Conservation (phyloP, 1,140 invertebrate species). For the Gryon sp. region DNA sequence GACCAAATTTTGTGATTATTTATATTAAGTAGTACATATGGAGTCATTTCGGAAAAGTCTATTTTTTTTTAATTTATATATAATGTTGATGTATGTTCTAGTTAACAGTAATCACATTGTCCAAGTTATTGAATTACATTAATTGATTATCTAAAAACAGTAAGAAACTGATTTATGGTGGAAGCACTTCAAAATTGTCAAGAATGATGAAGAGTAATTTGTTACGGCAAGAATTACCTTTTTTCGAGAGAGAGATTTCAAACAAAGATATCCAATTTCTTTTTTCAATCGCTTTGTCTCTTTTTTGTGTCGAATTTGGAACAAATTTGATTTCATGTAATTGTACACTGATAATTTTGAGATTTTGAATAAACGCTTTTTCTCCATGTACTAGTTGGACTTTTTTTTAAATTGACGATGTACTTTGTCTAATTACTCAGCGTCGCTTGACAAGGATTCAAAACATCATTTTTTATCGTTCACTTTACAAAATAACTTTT, state of each 20-base stretch:
- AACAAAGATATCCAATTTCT: constrained; percentile 24
- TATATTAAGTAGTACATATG: no score
- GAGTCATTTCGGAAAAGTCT: not conserved
- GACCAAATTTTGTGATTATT: no score
- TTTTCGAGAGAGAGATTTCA: no score
- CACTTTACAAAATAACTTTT: no score
- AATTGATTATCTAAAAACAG: constrained; percentile 5
- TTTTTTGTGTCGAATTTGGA: constrained; percentile 7
- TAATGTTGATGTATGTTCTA: constrained; percentile 15
- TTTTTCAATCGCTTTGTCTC: constrained; percentile 9
- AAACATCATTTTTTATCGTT: no score
- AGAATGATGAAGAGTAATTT: constrained; percentile 59
- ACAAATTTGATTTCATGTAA: no score
- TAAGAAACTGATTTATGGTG: not conserved
- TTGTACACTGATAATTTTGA: constrained; percentile 44
- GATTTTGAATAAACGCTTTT: constrained; percentile 62
- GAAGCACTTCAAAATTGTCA: constrained; percentile 12
- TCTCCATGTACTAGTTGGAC: constrained; percentile 69
- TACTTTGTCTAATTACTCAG: constrained; percentile 33
- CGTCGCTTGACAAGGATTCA: constrained; percentile 23
- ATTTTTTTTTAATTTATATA: not conserved
- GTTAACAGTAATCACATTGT: constrained; percentile 21
- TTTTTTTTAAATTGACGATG: constrained; percentile 71
- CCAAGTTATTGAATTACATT: constrained; percentile 1
- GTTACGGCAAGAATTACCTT: no score